Evolutionary conservation across 2,888 invertebrate species (phyloP).

Genomic region (Aporophyla lueneburgensis): DNA sequence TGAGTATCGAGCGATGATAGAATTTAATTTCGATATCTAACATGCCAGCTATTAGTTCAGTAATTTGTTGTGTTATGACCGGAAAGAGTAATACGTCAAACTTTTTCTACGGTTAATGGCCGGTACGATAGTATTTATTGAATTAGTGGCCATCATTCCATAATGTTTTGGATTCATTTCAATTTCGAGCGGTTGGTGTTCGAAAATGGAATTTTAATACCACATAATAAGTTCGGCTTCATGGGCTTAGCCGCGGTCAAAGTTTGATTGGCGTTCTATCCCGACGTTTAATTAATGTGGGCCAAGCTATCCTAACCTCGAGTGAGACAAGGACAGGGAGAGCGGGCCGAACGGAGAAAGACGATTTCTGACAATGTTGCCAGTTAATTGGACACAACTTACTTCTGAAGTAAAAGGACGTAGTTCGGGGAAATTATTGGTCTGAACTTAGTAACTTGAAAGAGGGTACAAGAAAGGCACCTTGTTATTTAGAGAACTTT

Average conservation of each 20-base stretch:
- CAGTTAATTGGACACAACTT: constrained; percentile 84
- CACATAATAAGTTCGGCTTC: constrained; percentile 89
- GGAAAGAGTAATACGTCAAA: constrained; percentile 63
- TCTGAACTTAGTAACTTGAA: constrained; percentile 76
- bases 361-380: constrained; percentile 81
- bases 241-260: constrained; percentile 89
- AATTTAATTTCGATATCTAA: constrained; percentile 70
- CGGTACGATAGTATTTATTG: constrained; percentile 71
- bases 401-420: constrained; percentile 80
- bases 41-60: constrained; percentile 67
- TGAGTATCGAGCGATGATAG: constrained; percentile 77
- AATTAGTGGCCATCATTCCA: constrained; percentile 76
- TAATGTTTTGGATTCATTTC: constrained; percentile 81
- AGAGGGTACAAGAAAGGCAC: constrained; percentile 72
- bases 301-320: constrained; percentile 80
- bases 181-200: constrained; percentile 81
- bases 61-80: constrained; percentile 71
- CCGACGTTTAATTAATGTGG: constrained; percentile 89
- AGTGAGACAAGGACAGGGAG: constrained; percentile 76
- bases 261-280: constrained; percentile 90
- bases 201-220: constrained; percentile 89
- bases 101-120: constrained; percentile 59
- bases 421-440: constrained; percentile 81
- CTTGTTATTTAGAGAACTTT: constrained; percentile 75
- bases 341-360: constrained; percentile 75